phyloP scores from a whole-genome alignment of 2,888 invertebrate species.

The Eledone cirrhosa region DNA sequence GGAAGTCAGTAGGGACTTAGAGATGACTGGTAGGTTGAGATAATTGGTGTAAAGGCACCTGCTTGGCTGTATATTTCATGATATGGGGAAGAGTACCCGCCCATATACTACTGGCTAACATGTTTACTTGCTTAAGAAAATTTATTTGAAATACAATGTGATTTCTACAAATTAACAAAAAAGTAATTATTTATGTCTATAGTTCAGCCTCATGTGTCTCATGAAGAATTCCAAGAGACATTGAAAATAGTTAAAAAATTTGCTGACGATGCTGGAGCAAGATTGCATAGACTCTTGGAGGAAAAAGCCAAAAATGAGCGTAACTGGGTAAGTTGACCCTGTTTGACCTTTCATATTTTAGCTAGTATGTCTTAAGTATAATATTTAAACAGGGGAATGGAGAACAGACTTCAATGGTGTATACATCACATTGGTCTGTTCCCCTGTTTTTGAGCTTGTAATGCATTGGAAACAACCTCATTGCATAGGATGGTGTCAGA shows the following conservation, averaged over 20 bases:
- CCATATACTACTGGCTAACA: neutral
- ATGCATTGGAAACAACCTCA: too few relatives aligned
- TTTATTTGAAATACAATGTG: neutral
- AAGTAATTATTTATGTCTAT: neutral
- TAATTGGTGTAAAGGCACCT: neutral
- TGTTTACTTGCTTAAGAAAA: neutral
- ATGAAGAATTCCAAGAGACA: conserved; percentile 68
- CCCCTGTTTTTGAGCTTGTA: too few relatives aligned
- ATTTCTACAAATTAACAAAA: neutral
- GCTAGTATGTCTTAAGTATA: too few relatives aligned
- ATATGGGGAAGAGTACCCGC: neutral
- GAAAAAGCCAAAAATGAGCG: conserved; percentile 67
- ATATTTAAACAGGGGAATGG: too few relatives aligned
- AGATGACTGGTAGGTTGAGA: too few relatives aligned
- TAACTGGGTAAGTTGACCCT: conserved; percentile 69
- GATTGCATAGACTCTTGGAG: conserved; percentile 69
- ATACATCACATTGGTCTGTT: too few relatives aligned
- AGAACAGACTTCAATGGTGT: too few relatives aligned
- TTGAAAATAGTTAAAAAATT: conserved; percentile 69
- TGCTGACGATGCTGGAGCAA: conserved; percentile 68
- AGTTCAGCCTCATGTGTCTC: conserved; percentile 68
- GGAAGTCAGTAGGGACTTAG: too few relatives aligned
- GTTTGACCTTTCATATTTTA: too few relatives aligned
- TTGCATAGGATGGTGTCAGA: too few relatives aligned
- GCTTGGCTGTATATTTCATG: neutral